A percentile compares a stretch with the other conserved stretches of the same genome.
Evolutionary conservation across 2,113 vertebrate genomes (phyloP).

Genomic region (Thomomys bottae): DNA sequence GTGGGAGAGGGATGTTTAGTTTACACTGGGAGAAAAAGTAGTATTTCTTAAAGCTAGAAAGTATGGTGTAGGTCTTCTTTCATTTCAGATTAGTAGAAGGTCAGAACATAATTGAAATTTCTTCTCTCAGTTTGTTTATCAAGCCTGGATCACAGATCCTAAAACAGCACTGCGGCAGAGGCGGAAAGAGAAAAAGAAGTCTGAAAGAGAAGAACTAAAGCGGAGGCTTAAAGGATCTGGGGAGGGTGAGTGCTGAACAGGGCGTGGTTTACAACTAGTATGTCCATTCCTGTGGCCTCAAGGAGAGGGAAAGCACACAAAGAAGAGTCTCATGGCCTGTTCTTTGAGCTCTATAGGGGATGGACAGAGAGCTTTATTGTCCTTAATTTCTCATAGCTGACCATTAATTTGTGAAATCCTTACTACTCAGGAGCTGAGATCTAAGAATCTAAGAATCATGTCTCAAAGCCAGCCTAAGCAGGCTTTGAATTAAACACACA

Average conservation of each 20-base stretch:
- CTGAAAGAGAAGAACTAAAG: conserved; percentile 87
- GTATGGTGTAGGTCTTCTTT: conserved; percentile 51
- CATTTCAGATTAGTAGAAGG: conserved; percentile 58
- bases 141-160: conserved; percentile 97
- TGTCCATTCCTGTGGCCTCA: neutral
- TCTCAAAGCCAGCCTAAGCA: too few relatives aligned
- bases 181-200: conserved; percentile 90
- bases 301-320: neutral
- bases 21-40: conserved; percentile 58
- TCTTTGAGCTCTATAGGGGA: neutral
- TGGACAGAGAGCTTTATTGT: neutral
- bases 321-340: neutral
- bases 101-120: conserved; percentile 75
- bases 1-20: neutral
- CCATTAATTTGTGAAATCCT: neutral
- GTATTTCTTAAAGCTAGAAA: conserved; percentile 46
- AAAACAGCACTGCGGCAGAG: conserved; percentile 94
- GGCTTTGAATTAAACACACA: too few relatives aligned
- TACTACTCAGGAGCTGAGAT: too few relatives aligned
- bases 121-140: conserved; percentile 94
- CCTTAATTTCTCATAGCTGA: neutral
- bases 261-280: too few relatives aligned
- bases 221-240: conserved; percentile 85
- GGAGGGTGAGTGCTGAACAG: conserved; percentile 84
- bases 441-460: too few relatives aligned